phyloP scores from a whole-genome alignment of 2,888 invertebrate genomes.

The Leucoptera coffeella region DNA sequence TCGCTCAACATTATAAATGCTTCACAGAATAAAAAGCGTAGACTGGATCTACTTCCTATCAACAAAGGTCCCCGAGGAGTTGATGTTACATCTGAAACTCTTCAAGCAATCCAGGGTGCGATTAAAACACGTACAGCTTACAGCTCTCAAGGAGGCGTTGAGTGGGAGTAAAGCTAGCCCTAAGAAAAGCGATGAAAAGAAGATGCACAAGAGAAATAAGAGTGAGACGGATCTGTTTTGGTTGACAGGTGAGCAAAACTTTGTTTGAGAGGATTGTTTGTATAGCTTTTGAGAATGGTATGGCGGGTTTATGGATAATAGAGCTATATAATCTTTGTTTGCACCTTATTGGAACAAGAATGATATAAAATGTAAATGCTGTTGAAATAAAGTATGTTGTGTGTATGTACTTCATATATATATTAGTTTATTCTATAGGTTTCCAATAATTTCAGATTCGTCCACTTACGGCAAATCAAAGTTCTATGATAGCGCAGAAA shows the following conservation, averaged over 20 bases:
- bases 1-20: not conserved
- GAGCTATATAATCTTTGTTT: no score
- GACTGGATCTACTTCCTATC: conserved; percentile 89
- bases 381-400: no score
- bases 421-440: no score
- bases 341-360: no score
- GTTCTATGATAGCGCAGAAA: conserved; percentile 51
- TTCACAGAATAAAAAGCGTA: conserved; percentile 68
- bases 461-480: conserved; percentile 53
- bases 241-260: conserved; percentile 46
- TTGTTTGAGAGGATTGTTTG: no score
- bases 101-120: conserved; percentile 71
- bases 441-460: conserved; percentile 21
- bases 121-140: conserved; percentile 31
- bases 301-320: no score
- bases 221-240: conserved; percentile 68
- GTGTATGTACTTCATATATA: no score
- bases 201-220: conserved; percentile 62
- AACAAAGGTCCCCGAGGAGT: conserved; percentile 81
- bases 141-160: conserved; percentile 34
- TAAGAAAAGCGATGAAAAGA: conserved; percentile 39
- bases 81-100: conserved; percentile 81
- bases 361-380: no score
- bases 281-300: no score
- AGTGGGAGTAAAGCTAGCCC: conserved; percentile 34